These are phyloP conservation scores for Musca domestica DNA, from an alignment of 1,140 invertebrate species.

Conservation along the genomic window DNA sequence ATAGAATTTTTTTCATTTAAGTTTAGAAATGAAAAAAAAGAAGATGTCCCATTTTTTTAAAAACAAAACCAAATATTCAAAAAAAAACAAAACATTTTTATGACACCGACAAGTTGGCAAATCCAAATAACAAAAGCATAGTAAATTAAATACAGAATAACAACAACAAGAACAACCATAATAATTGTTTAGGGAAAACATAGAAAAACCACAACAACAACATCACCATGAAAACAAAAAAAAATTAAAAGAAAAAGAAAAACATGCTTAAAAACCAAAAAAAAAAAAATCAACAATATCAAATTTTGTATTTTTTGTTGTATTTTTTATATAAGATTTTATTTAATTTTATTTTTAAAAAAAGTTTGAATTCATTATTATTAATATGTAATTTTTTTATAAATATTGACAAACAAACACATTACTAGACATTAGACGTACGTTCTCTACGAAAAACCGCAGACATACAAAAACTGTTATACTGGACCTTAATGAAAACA, in stretches of 20 bases:
- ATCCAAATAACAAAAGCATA: not conserved
- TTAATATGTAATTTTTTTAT: too few relatives aligned
- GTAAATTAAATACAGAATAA: conserved; percentile 7
- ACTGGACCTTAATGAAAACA: too few relatives aligned
- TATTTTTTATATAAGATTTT: not conserved
- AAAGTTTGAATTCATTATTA: too few relatives aligned
- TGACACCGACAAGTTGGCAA: conserved; percentile 20
- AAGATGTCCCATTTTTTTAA: not conserved
- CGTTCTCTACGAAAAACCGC: too few relatives aligned
- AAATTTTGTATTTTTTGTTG: not conserved
- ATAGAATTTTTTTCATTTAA: conserved; percentile 9
- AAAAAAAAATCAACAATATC: not conserved
- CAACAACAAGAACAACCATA: conserved; percentile 1
- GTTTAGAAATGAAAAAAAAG: conserved; percentile 1
- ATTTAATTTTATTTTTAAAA: too few relatives aligned
- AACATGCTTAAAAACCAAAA: not conserved
- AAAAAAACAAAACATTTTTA: conserved; percentile 4
- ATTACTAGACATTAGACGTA: too few relatives aligned
- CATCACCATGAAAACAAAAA: too few relatives aligned
- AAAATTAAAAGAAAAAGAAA: not conserved
- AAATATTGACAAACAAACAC: too few relatives aligned
- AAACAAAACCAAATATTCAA: not conserved
- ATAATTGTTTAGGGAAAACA: conserved; percentile 19
- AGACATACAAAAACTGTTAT: too few relatives aligned
- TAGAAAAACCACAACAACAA: conserved; percentile 18